These are phyloP conservation scores for Drosophila diplacantha DNA, from an alignment of 2,888 invertebrate genomes.

Conservation along the genomic window DNA sequence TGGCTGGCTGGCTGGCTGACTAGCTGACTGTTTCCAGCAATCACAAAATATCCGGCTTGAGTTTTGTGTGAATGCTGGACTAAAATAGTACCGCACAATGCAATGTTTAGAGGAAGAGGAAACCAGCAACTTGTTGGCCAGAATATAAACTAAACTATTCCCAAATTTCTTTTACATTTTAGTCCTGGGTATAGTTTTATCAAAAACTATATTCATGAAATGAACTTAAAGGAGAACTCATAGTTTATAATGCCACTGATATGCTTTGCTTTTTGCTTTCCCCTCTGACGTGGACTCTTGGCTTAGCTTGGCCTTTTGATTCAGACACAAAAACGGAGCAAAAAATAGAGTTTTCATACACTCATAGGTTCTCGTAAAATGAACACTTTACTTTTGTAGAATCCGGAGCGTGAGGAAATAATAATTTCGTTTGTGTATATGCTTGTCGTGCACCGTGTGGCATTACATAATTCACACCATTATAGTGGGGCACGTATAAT, in stretches of 20 bases:
- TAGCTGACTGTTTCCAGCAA: background rate
- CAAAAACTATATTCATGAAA: background rate
- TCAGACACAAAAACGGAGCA: conserved; percentile 28
- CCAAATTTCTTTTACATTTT: background rate
- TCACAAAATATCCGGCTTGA: background rate
- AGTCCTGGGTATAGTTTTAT: background rate
- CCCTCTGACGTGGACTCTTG: background rate
- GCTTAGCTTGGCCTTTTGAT: conserved; percentile 28
- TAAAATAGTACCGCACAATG: background rate
- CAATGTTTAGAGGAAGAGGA: background rate
- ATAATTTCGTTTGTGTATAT: conserved; percentile 11
- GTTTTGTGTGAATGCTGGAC: too few species aligned
- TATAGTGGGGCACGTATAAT: conserved; percentile 8
- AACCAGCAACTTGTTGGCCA: background rate
- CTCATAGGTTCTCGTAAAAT: conserved; percentile 19
- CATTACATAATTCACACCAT: conserved; percentile 18
- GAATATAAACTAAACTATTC: background rate
- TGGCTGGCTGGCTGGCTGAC: background rate
- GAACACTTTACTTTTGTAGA: conserved; percentile 23
- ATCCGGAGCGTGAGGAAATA: conserved; percentile 16
- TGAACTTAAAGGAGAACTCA: background rate
- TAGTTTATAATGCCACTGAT: background rate
- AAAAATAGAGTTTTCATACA: conserved; percentile 18
- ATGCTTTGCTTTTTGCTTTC: background rate
- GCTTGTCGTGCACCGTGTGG: background rate